A percentile compares a stretch with the other conserved stretches of the same genome.
Evolutionary conservation across 2,797 vertebrate genomes (phyloP).

Genomic region (Lacerta viridis): DNA sequence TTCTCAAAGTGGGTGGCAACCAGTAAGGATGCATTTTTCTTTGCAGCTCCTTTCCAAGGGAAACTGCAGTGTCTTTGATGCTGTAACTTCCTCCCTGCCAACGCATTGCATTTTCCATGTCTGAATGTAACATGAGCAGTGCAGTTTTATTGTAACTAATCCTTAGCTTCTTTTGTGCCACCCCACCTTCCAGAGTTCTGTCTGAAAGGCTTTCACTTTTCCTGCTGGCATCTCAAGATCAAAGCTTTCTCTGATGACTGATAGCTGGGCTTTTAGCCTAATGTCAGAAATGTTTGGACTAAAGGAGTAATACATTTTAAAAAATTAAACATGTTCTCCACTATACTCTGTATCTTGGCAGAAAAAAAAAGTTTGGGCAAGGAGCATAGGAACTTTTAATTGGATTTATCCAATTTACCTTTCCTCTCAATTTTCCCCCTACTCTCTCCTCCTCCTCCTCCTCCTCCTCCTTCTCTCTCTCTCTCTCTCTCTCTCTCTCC

Average conservation of each 20-base stretch:
- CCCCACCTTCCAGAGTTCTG: slow-evolving; percentile 35
- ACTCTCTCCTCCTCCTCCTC: background rate
- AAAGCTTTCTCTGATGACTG: slow-evolving; percentile 55
- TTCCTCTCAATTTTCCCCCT: slow-evolving; percentile 50
- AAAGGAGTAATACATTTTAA: slow-evolving; percentile 47
- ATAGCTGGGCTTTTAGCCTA: slow-evolving; percentile 57
- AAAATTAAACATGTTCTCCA: slow-evolving; percentile 16
- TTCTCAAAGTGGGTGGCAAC: background rate
- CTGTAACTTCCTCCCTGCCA: background rate
- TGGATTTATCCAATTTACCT: slow-evolving; percentile 59
- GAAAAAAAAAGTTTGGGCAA: slow-evolving; percentile 47
- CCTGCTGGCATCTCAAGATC: slow-evolving; percentile 41
- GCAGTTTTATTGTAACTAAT: slow-evolving; percentile 35
- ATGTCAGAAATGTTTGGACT: slow-evolving; percentile 54
- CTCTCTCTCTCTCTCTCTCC: background rate
- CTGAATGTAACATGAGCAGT: background rate
- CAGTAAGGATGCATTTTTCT: background rate
- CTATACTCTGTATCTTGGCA: slow-evolving; percentile 13
- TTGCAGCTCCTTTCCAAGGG: background rate
- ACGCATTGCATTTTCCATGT: slow-evolving; percentile 25
- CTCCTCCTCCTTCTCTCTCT: slow-evolving; percentile 50
- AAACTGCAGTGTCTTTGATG: background rate
- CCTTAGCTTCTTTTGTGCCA: slow-evolving; percentile 21
- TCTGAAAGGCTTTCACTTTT: slow-evolving; percentile 53
- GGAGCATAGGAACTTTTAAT: slow-evolving; percentile 62